Conservation (phyloP, 92 coral and sea anemone genomes). For the Palythoa caribaeorum region DNA sequence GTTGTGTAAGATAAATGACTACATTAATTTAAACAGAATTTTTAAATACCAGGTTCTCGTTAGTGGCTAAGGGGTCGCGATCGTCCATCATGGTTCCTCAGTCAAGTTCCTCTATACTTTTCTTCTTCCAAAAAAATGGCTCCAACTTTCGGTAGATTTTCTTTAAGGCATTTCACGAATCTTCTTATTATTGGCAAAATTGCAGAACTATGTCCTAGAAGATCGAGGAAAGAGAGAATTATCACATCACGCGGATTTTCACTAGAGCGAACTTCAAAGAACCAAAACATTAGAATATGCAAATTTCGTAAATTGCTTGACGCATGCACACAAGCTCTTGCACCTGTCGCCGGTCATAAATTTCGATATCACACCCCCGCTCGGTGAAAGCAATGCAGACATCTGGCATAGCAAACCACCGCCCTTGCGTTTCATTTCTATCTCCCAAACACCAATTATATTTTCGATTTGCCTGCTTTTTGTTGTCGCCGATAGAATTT, state of each 20-base stretch:
- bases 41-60: conserved; percentile 93
- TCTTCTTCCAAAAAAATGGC: not conserved
- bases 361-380: conserved; percentile 42
- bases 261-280: conserved; percentile 31
- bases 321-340: conserved; percentile 34
- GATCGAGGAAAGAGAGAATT: conserved; percentile 16
- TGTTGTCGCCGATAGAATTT: not conserved
- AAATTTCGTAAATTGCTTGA: conserved; percentile 15
- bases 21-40: conserved; percentile 2
- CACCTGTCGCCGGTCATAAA: conserved; percentile 32
- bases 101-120: not conserved
- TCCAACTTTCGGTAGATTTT: not conserved
- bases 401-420: conserved; percentile 34
- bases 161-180: conserved; percentile 24
- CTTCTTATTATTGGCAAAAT: not conserved
- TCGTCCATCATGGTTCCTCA: conserved; percentile 78
- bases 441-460: conserved; percentile 11
- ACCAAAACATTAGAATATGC: conserved; percentile 52
- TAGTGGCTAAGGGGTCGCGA: conserved; percentile 86
- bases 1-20: not conserved
- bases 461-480: not conserved
- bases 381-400: conserved; percentile 1
- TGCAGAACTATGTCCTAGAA: not conserved
- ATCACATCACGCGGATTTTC: conserved; percentile 27
- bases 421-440: conserved; percentile 31